A percentile compares a stretch with the other conserved stretches of the same genome.
These are phyloP conservation scores for Druceiella hillmani DNA, from an alignment of 2,888 invertebrate genomes.

Conservation along the genomic window DNA sequence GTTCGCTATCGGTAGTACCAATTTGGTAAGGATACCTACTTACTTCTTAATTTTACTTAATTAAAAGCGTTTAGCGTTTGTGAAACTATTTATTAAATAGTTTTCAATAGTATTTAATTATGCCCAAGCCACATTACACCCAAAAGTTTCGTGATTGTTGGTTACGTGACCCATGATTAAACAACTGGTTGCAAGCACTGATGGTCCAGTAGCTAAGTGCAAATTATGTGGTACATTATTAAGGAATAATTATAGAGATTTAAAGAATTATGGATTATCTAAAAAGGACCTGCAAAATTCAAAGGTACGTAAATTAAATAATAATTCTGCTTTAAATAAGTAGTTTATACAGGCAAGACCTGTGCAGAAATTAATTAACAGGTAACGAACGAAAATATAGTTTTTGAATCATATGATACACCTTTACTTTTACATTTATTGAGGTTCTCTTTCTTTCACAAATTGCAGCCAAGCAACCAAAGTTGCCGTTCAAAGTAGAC, in stretches of 20 bases:
- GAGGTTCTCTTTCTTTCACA: conserved; percentile 10
- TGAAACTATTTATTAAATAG: too few species aligned
- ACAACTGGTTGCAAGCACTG: too few species aligned
- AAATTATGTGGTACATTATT: too few species aligned
- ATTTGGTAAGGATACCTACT: too few species aligned
- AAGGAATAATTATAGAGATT: conserved; percentile 19
- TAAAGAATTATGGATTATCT: conserved; percentile 16
- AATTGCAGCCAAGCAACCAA: conserved; percentile 16
- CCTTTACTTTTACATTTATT: conserved; percentile 2
- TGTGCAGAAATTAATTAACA: conserved; percentile 4
- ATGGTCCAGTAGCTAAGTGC: too few species aligned
- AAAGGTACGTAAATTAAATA: conserved; percentile 10
- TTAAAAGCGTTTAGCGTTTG: too few species aligned
- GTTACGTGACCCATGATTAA: too few species aligned
- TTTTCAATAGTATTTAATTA: too few species aligned
- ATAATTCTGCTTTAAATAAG: background rate
- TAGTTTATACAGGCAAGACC: background rate
- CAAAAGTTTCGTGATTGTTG: too few species aligned
- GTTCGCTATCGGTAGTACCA: too few species aligned
- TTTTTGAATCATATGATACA: background rate
- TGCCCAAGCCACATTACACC: too few species aligned
- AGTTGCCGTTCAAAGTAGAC: conserved; percentile 10
- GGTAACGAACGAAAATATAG: background rate
- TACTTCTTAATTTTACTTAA: too few species aligned
- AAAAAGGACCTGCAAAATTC: conserved; percentile 14